Conservation (phyloP, 1,140 invertebrate genomes). For the Panagrolaimus sp. region DNA sequence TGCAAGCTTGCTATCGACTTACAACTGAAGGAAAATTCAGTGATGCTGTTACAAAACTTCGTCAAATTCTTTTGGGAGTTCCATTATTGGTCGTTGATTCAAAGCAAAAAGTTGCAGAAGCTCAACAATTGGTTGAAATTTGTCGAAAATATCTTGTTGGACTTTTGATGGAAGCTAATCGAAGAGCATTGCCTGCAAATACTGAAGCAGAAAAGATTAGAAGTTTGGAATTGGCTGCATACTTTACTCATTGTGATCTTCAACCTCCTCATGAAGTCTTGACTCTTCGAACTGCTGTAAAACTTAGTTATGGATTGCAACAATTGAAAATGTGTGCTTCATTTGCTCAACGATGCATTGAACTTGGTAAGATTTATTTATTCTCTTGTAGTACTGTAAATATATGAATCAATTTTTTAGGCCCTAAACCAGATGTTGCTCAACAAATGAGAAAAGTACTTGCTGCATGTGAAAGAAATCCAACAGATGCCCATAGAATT, state of each 20-base stretch:
- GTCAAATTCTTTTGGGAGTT: constrained; percentile 75
- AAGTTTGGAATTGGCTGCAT: constrained; percentile 76
- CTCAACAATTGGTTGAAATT: constrained; percentile 83
- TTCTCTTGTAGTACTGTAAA: not conserved
- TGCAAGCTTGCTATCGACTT: constrained; percentile 84
- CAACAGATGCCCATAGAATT: constrained; percentile 48
- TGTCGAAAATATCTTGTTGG: constrained; percentile 87
- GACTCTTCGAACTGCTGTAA: constrained; percentile 88
- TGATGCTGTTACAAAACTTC: constrained; percentile 83
- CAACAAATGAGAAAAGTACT: constrained; percentile 88
- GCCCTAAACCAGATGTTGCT: constrained; percentile 82
- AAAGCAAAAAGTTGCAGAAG: constrained; percentile 78
- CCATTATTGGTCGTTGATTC: constrained; percentile 85
- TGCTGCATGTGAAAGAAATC: constrained; percentile 50
- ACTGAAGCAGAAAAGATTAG: constrained; percentile 45
- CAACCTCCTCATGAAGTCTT: constrained; percentile 93
- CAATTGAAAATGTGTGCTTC: constrained; percentile 90
- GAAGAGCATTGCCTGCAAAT: constrained; percentile 83
- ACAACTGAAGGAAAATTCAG: constrained; percentile 93
- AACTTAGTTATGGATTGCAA: constrained; percentile 93
- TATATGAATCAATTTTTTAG: constrained; percentile 33
- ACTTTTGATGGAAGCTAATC: constrained; percentile 81
- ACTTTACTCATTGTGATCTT: constrained; percentile 94
- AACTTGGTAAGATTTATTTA: constrained; percentile 68
- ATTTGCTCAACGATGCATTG: constrained; percentile 83